These are phyloP conservation scores for Thereuonema tuberculata DNA, from an alignment of 1,140 invertebrate genomes.

Conservation along the genomic window DNA sequence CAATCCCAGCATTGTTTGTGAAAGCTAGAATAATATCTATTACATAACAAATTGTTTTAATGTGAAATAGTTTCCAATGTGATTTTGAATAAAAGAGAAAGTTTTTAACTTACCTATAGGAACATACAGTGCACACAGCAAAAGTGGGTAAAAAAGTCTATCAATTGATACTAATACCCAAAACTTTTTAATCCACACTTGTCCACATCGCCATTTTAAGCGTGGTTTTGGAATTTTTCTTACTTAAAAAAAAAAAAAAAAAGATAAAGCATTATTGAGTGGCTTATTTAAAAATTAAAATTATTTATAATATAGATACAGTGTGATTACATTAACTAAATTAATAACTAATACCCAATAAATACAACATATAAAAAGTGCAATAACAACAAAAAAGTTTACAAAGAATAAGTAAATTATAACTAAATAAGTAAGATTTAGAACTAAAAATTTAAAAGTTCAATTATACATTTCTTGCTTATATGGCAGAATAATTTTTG, in stretches of 20 bases:
- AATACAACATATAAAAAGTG: slow-evolving; percentile 1
- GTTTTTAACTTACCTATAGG: slow-evolving; percentile 41
- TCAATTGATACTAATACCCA: slow-evolving; percentile 59
- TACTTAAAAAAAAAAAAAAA: slow-evolving; percentile 25
- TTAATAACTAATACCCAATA: neutral
- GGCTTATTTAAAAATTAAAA: neutral
- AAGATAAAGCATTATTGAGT: too few species aligned
- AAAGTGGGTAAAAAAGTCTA: slow-evolving; percentile 54
- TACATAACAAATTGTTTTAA: too few species aligned
- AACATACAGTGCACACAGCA: slow-evolving; percentile 55
- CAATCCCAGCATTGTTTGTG: too few species aligned
- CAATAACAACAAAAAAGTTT: slow-evolving; percentile 37
- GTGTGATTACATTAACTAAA: too few species aligned
- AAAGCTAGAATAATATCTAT: too few species aligned
- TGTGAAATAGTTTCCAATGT: too few species aligned
- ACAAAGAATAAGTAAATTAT: slow-evolving; percentile 56
- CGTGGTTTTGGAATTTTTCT: slow-evolving; percentile 39
- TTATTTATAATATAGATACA: neutral
- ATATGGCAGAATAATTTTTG: too few species aligned
- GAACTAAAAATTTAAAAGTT: too few species aligned
- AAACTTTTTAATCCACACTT: slow-evolving; percentile 45
- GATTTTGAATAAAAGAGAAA: too few species aligned
- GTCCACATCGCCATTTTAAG: slow-evolving; percentile 37
- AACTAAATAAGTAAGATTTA: too few species aligned
- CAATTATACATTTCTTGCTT: too few species aligned